Conservation (phyloP, 2,888 invertebrate genomes). For the Coelinius sp. region DNA sequence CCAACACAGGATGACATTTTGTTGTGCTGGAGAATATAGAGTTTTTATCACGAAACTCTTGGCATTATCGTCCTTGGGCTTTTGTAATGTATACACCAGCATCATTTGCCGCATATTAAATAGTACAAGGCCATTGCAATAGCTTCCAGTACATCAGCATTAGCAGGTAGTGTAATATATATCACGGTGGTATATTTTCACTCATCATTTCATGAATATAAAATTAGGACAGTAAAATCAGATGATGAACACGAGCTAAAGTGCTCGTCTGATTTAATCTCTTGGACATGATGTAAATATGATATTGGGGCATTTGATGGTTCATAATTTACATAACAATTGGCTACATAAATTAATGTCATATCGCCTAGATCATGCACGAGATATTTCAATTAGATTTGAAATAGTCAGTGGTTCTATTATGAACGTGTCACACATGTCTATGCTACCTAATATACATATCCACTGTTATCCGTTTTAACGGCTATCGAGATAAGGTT, state of each 20-base stretch:
- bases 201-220: neutral
- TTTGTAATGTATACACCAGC: slow-evolving; percentile 41
- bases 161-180: slow-evolving; percentile 38
- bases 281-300: neutral
- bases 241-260: neutral
- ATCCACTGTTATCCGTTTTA: neutral
- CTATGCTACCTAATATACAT: neutral
- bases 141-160: slow-evolving; percentile 48
- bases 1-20: slow-evolving; percentile 1
- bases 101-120: slow-evolving; percentile 46
- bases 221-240: neutral
- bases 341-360: slow-evolving; percentile 27
- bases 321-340: slow-evolving; percentile 33
- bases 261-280: neutral
- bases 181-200: no score
- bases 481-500: slow-evolving; percentile 15
- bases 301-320: neutral
- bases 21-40: slow-evolving; percentile 4
- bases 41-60: slow-evolving; percentile 37
- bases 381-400: slow-evolving; percentile 34
- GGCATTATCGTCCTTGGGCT: slow-evolving; percentile 43
- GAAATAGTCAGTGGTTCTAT: slow-evolving; percentile 26
- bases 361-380: slow-evolving; percentile 28
- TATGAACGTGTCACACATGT: slow-evolving; percentile 18
- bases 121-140: slow-evolving; percentile 46